Evolutionary conservation across 2,113 vertebrate species (phyloP), one percentile per base, ranked within the genome.

Genomic region (Bungarus multicinctus): DNA sequence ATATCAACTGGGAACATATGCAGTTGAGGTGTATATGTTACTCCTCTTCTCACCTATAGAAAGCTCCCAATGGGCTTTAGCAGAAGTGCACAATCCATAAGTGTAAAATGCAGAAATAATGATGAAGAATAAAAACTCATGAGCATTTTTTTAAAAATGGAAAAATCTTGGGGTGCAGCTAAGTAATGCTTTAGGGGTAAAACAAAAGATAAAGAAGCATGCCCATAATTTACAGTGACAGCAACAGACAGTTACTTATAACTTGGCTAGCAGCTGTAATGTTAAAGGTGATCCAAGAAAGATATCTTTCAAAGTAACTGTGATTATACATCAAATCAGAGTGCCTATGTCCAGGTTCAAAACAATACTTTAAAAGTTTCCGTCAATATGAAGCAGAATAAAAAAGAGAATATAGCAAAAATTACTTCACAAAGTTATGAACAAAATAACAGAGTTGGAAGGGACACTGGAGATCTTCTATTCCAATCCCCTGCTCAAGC

Each of bases 71-170:
- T n/a, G 12, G 30, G 64, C 11, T 69, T 74, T 34, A 74, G 34
- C 34, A 81, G 18, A 81, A 34, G 74, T 43, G 74, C 7, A 43
- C 18, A 81, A 39, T 43, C 34, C 18, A 10, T 39, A 81, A 20
- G 74, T 43, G 34, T 81, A 81, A 81, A 22, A 81, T 43, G 34
- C 74, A 43, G 74, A 81, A 81, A 43, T 81, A 34, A 81, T 81
- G 34, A 81, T 81, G 74, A 34, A 74, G 64, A 20, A 93, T 91
- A 94, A 89, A 95, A 94, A 74, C 85, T 45, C 11, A 47, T 94
- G 47, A 47, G 54, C 93, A 89, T 74, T 95, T 96, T 95, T 91
- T 87, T 4, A 94, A 96, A 96, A 94, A 91, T 22, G 96, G 50
- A 64, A 39, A 89, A 97, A 95, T 94, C 69, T 95, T 92, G 95